Conservation (phyloP, 2,888 invertebrate species). For the Encarsia formosa region DNA sequence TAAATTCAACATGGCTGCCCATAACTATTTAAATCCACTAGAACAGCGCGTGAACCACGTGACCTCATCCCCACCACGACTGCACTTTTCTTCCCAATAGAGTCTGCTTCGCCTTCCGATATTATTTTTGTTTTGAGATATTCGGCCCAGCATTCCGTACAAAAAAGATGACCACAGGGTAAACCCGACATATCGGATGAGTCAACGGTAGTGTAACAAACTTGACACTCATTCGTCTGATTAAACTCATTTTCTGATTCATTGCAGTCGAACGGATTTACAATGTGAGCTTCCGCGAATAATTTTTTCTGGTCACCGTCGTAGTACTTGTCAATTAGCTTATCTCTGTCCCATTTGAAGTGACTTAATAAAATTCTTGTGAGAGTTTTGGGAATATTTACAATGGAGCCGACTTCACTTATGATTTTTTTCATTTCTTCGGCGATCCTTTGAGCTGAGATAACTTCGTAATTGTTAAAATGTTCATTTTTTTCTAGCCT, state of each 20-base stretch:
- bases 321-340: conserved; percentile 58
- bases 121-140: conserved; percentile 60
- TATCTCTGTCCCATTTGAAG: conserved; percentile 62
- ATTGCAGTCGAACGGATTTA: no score
- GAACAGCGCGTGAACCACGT: no score
- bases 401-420: background rate
- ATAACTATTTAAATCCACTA: no score
- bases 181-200: conserved; percentile 50
- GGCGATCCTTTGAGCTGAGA: no score
- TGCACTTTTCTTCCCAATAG: no score
- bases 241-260: no score
- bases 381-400: conserved; percentile 37
- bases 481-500: no score
- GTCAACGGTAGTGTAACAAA: conserved; percentile 36
- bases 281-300: conserved; percentile 85
- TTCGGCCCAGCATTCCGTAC: conserved; percentile 57
- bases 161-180: conserved; percentile 60
- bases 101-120: conserved; percentile 55
- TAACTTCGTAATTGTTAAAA: no score
- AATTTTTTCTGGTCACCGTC: conserved; percentile 75
- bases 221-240: conserved; percentile 27
- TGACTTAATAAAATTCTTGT: conserved; percentile 59
- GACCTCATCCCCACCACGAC: no score
- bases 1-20: no score
- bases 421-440: no score